Conservation (phyloP, 2,888 invertebrate genomes). For the Cephus pulcher region DNA sequence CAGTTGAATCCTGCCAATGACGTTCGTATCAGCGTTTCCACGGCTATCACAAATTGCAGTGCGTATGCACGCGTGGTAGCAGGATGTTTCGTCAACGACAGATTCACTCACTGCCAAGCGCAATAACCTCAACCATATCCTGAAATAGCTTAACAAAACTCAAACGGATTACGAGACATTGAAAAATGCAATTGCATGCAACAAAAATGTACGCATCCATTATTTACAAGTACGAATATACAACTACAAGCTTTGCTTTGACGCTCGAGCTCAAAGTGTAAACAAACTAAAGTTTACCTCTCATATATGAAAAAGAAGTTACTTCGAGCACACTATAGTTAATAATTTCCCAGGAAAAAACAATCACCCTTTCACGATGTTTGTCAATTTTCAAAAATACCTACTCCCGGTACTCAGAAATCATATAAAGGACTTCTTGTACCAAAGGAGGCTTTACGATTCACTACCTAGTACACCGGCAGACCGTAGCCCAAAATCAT, state of each 20-base stretch:
- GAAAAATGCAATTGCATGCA: not conserved
- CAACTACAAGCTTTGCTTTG: not conserved
- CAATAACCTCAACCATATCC: conserved; percentile 27
- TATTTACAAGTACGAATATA: not conserved
- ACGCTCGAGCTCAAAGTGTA: not conserved
- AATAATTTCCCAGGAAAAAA: not conserved
- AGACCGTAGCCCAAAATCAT: not conserved
- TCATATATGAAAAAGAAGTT: not conserved
- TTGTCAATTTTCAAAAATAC: not conserved
- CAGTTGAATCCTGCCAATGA: not conserved
- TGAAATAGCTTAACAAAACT: not conserved
- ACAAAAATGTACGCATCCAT: not conserved
- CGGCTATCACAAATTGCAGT: conserved; percentile 1
- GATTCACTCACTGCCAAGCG: conserved; percentile 30
- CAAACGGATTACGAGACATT: not conserved
- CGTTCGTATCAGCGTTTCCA: not conserved
- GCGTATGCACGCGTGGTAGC: conserved; percentile 2
- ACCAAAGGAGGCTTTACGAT: not conserved
- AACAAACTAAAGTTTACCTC: not conserved
- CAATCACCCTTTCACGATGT: not conserved
- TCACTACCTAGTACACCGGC: not conserved
- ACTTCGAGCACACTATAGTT: not conserved
- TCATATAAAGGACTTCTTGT: not conserved
- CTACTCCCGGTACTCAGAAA: not conserved
- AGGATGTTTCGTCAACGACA: conserved; percentile 34